Percentiles rank a stretch among this genome's conserved stretches.
Evolutionary conservation across 2,888 invertebrate species (phyloP).

Genomic region (Drosophila diplacantha): DNA sequence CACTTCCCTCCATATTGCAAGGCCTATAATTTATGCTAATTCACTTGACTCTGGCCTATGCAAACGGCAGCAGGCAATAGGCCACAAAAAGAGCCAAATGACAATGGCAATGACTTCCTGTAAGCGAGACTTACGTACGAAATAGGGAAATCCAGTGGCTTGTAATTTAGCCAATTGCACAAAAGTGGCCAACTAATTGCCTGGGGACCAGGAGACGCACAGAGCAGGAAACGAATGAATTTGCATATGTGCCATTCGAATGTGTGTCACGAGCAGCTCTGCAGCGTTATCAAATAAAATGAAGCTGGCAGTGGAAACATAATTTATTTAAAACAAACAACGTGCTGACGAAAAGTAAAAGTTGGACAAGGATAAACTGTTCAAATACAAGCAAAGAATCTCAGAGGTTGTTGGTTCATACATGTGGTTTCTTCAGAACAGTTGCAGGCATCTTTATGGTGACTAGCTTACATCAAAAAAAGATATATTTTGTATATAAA

Average conservation of each 20-base stretch:
- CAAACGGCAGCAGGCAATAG: constrained; percentile 17
- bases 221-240: constrained; percentile 25
- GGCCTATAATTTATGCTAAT: constrained; percentile 54
- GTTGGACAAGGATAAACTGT: constrained; percentile 30
- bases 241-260: constrained; percentile 38
- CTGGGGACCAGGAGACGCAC: constrained; percentile 38
- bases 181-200: constrained; percentile 61
- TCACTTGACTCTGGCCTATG: constrained; percentile 27
- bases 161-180: constrained; percentile 57
- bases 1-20: constrained; percentile 18
- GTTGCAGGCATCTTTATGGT: background rate
- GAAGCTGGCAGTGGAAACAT: constrained; percentile 30
- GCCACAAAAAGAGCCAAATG: constrained; percentile 31
- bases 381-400: constrained; percentile 27
- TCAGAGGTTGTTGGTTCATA: constrained; percentile 11
- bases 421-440: constrained; percentile 11
- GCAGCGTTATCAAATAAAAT: constrained; percentile 10
- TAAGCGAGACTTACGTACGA: constrained; percentile 24
- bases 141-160: constrained; percentile 42
- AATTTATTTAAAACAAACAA: constrained; percentile 52
- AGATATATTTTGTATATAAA: background rate
- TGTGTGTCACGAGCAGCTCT: constrained; percentile 26
- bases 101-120: constrained; percentile 44
- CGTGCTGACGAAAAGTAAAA: constrained; percentile 35
- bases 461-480: too few relatives aligned